Base-by-base conservation (phyloP, 1,140 invertebrate genomes). In the Cotesia vestalis region DNA sequence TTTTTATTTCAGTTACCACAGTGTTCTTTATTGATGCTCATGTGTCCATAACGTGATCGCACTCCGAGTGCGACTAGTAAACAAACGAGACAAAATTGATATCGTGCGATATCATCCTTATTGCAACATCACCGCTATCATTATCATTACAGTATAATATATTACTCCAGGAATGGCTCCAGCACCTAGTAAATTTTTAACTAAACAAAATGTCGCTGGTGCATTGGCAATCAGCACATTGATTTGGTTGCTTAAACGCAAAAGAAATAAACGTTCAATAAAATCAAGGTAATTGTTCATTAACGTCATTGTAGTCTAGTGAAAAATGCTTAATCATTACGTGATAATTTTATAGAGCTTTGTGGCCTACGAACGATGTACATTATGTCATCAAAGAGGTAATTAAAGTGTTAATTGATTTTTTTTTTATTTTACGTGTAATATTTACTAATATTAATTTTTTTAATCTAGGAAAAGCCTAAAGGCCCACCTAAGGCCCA, bases 381-480 rank as follows among this genome's bases (percentile, higher is more conserved):
- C 92, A 94, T 77, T 94, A 94, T 83, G 89, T 93, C 83, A 94
- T 94, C 66, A 90, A 91, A 76, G 90, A 93, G 73, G 91, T 88
- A 73, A 81, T 74, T 71, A 71, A 38, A 20, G 52, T 59, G 34
- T 8, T 46, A 9, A 46, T 46, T 46, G 2, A 46, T 46, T 11
- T 46, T 46, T 40, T 46, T 46, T 40, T 46, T 2, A 27, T 27
- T 27, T 27, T 27, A 27, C 1, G 27, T 27, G 27, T 27, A 34
- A 64, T 61, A 52, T 72, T 27, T 35, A 14, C 38, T 73, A 11
- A 62, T 38, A 38, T 38, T 53, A 51, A 12, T 27, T 2, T 20
- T 62, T 1, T 66, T 40, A 34, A 72, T 71, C 9, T 62, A 91
- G 82, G 91, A 92, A 77, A 89, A 90, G 36, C 88, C 89, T 75